Base-by-base conservation (phyloP, 2,113 vertebrate genomes). In the human (Homo sapiens) region DNA sequence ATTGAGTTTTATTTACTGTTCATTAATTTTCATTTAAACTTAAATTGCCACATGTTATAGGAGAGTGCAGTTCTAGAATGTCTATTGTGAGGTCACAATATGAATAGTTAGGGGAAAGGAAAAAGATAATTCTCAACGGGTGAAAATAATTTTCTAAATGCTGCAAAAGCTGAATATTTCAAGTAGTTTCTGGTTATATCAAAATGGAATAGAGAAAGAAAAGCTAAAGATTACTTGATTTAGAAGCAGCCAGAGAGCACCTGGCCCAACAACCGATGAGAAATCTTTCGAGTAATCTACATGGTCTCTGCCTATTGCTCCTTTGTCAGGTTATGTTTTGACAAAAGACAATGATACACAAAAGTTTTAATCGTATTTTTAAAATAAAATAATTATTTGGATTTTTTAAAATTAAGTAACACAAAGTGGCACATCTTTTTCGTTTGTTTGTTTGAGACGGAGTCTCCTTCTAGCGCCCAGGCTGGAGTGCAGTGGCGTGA, bases 11-110 rank as follows among this genome's bases (percentile, higher is more conserved):
- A 38, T 66, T 94, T 52, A 30, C 64, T 72, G 86, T 92, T 78
- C 48, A 88, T 88, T 92, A 87, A n/a, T 92, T 85, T 89, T 93
- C 17, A 81, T n/a, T 55, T 93, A 20, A 55, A 79, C 61, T 84
- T 81, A 8, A 84, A 59, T 80, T 73, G 30, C 10, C 55, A 61
- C 48, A 90, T 11, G 2, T 61, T 87, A 75, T 11, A 68, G 45
- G 20, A 86, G n/a, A 86, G 7, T 59, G 4, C 6, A 73, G 8
- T 32, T 76, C 27, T 85, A 76, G n/a, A 81, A 83, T 85, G 64
- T 79, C 40, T 48, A 32, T 48, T 64, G 14, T 76, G 35, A 95
- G 68, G 30, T 57, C 20, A 27, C n/a, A 0, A 23, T 48, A 72
- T 13, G 25, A 84, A 52, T 17, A 84, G 32, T 38, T 72, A 48